Percentiles rank a stretch among this genome's conserved stretches.
phyloP scores from a whole-genome alignment of 1,140 invertebrate genomes.

The Trichonephila clavipes region DNA sequence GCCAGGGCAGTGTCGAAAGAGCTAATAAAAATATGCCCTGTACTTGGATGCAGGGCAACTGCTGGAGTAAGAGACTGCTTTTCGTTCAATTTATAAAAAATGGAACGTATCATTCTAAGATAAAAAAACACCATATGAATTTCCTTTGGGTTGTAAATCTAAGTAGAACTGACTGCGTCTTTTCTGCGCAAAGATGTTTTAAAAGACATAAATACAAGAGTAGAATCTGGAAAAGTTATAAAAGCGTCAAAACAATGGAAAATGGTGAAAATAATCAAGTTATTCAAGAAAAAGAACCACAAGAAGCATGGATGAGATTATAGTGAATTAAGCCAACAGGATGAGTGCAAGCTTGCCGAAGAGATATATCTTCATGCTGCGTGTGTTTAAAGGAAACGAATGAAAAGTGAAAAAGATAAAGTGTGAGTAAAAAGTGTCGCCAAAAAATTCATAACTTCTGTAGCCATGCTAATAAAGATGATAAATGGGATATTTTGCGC shows the following conservation, averaged over 20 bases:
- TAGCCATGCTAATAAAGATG: constrained; percentile 28
- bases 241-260: constrained; percentile 9
- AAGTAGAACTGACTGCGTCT: constrained; percentile 7
- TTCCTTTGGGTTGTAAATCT: constrained; percentile 40
- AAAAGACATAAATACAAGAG: constrained; percentile 44
- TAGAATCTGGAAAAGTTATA: constrained; percentile 2
- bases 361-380: too few species aligned
- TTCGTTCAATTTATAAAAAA: constrained; percentile 66
- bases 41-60: constrained; percentile 28
- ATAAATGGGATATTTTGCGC: constrained; percentile 47
- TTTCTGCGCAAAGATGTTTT: constrained; percentile 46
- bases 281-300: too few species aligned
- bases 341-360: too few species aligned
- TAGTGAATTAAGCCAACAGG: too few species aligned
- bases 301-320: too few species aligned
- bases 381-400: too few species aligned
- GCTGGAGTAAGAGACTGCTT: constrained; percentile 29
- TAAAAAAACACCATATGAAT: constrained; percentile 47
- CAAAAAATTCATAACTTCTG: too few species aligned
- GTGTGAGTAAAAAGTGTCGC: too few species aligned
- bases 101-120: constrained; percentile 59
- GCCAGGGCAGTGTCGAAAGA: constrained; percentile 45
- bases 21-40: constrained; percentile 58
- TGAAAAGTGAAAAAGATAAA: too few species aligned
- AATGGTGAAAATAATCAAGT: background rate